phyloP scores from a whole-genome alignment of 2,113 vertebrate genomes.

The Chascanopsetta lugubris region DNA sequence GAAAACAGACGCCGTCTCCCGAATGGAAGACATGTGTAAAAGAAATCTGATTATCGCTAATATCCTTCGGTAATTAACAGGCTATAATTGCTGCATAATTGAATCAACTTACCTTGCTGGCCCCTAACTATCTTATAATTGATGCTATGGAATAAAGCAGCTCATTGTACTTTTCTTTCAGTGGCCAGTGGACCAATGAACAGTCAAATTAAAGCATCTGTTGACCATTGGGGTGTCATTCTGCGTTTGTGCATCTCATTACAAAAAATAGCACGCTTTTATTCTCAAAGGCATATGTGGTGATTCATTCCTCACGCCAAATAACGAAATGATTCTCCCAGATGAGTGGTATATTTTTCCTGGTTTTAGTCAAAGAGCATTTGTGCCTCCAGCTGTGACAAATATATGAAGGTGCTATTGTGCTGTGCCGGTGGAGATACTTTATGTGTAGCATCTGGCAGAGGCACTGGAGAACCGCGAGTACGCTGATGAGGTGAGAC shows the following conservation, averaged over 20 bases:
- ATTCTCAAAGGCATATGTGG: neutral
- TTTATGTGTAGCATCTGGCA: conserved; percentile 27
- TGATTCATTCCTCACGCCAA: neutral
- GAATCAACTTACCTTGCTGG: neutral
- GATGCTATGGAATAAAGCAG: neutral
- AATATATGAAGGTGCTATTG: conserved; percentile 16
- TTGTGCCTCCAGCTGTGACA: conserved; percentile 17
- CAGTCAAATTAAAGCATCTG: neutral
- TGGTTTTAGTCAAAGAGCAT: conserved; percentile 20
- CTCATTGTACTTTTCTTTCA: neutral
- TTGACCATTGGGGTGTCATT: neutral
- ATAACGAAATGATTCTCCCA: neutral
- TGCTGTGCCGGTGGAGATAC: neutral
- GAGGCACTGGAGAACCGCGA: conserved; percentile 3
- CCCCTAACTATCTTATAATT: conserved; percentile 3
- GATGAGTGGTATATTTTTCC: conserved; percentile 1
- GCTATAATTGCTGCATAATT: neutral
- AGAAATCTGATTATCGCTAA: conserved; percentile 20
- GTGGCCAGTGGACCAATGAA: neutral
- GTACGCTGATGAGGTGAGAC: conserved; percentile 29
- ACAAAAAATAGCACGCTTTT: neutral
- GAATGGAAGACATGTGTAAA: conserved; percentile 1
- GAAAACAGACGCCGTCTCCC: neutral
- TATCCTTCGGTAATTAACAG: neutral
- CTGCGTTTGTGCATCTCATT: neutral